phyloP scores from a whole-genome alignment of 1,140 invertebrate species.

The Whitmania pigra region DNA sequence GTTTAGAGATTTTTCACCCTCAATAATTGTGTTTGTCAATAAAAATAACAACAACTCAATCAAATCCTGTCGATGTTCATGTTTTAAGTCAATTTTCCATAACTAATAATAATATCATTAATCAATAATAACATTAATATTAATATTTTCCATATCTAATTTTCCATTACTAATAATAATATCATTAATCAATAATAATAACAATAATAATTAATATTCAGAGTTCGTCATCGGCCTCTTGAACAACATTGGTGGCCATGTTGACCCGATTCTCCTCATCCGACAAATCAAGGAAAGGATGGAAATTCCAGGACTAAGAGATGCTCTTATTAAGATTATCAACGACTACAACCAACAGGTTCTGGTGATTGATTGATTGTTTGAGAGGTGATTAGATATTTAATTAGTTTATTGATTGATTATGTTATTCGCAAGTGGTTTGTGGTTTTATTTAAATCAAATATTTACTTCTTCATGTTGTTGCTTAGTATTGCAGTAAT shows the following conservation, averaged over 20 bases:
- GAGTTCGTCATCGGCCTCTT: slow-evolving; percentile 63
- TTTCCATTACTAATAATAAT: too few relatives aligned
- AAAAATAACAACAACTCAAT: too few relatives aligned
- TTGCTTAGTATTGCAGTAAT: too few relatives aligned
- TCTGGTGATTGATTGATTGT: slow-evolving; percentile 10
- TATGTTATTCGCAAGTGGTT: not conserved
- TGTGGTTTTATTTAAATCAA: too few relatives aligned
- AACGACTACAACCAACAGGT: slow-evolving; percentile 84
- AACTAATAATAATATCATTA: too few relatives aligned
- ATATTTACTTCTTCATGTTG: too few relatives aligned
- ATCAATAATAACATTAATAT: too few relatives aligned
- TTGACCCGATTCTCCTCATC: slow-evolving; percentile 76
- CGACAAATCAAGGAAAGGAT: slow-evolving; percentile 66
- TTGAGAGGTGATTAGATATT: not conserved
- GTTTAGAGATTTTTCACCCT: too few relatives aligned
- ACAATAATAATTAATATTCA: slow-evolving; percentile 38
- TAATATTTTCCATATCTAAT: too few relatives aligned
- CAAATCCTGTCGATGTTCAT: too few relatives aligned
- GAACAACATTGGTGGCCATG: slow-evolving; percentile 70
- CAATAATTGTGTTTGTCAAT: too few relatives aligned
- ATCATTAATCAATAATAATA: too few relatives aligned
- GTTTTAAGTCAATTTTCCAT: slow-evolving; percentile 11
- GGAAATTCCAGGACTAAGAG: slow-evolving; percentile 73
- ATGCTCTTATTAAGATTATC: slow-evolving; percentile 85
- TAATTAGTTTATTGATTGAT: not conserved